These are phyloP conservation scores for Amazona ochrocephala DNA, from an alignment of 2,797 vertebrate genomes.

Conservation along the genomic window DNA sequence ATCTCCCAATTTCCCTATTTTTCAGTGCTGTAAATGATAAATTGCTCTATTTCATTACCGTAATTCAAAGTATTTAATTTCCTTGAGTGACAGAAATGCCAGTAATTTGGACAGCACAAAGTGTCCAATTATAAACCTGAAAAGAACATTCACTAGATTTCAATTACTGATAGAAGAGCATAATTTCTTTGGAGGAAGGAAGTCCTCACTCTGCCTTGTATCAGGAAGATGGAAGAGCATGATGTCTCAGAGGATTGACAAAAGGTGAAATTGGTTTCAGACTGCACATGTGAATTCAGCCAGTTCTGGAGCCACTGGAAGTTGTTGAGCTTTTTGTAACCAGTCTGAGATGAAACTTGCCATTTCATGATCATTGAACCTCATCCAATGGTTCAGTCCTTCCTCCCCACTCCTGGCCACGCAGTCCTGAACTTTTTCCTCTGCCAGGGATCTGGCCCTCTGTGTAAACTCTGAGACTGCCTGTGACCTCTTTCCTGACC, in stretches of 20 bases:
- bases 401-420: neutral
- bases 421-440: neutral
- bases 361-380: neutral
- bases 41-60: neutral
- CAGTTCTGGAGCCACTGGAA: neutral
- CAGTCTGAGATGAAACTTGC: neutral
- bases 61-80: neutral
- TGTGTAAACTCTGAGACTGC: neutral
- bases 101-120: neutral
- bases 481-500: neutral
- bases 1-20: neutral
- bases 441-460: neutral
- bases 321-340: neutral
- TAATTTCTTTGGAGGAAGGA: neutral
- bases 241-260: neutral
- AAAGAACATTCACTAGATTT: neutral
- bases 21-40: neutral
- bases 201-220: neutral
- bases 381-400: neutral
- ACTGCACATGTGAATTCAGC: neutral
- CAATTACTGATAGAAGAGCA: neutral
- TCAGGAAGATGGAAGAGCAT: neutral
- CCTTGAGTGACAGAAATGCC: neutral
- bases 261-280: neutral
- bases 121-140: neutral